Evolutionary conservation across 2,113 vertebrate species (phyloP).

Genomic region (Microcebus jonahi): DNA sequence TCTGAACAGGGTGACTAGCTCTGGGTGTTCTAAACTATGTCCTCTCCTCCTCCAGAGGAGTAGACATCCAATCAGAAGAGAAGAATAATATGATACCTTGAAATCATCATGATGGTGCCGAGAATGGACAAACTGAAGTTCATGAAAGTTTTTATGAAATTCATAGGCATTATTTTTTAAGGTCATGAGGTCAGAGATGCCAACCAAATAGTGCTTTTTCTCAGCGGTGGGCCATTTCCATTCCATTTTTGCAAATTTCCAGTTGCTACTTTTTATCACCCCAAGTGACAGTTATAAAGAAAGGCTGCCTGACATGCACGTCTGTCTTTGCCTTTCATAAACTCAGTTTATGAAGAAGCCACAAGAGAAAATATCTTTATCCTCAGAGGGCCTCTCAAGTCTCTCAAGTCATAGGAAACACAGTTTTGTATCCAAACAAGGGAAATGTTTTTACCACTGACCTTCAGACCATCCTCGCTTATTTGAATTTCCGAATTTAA

Average conservation of each 20-base stretch:
- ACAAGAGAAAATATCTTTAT: not conserved
- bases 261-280: not conserved
- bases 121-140: not conserved
- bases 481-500: not conserved
- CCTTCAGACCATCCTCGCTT: not conserved
- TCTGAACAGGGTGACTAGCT: rapidly evolving
- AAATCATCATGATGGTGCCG: not conserved
- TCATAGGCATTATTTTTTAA: not conserved
- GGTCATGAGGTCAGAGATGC: not conserved
- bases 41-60: not conserved
- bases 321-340: not conserved
- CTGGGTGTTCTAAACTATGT: not conserved
- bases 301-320: not conserved
- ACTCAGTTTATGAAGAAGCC: not conserved
- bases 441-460: not conserved
- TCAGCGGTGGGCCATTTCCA: not conserved
- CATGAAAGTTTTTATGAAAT: not conserved
- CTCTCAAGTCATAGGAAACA: not conserved
- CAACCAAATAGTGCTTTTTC: not conserved
- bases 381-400: not conserved
- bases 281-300: not conserved
- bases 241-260: not conserved
- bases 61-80: not conserved
- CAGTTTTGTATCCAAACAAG: not conserved
- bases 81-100: rapidly evolving